phyloP scores from a whole-genome alignment of 1,140 invertebrate species.

The Caenorhabditis inopinata region DNA sequence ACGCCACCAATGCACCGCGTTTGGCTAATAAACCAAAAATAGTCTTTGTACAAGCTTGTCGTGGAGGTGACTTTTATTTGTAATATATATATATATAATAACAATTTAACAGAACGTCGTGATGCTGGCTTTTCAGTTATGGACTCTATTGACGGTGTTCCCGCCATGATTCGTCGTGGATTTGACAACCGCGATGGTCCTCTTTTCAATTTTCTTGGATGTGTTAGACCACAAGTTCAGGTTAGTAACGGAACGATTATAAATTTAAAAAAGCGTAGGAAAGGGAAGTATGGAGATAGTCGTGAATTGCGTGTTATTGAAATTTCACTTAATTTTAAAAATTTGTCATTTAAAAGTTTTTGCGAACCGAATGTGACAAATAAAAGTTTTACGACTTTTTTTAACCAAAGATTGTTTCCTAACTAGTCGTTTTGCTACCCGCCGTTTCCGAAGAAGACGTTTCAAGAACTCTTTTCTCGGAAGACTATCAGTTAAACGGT shows the following conservation, averaged over 20 bases:
- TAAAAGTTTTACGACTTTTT: no score
- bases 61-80: slow-evolving; percentile 57
- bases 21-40: slow-evolving; percentile 76
- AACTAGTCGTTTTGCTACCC: no score
- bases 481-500: no score
- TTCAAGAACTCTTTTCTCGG: no score
- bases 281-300: no score
- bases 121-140: not conserved
- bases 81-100: not conserved
- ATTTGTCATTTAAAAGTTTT: no score
- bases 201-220: slow-evolving; percentile 17
- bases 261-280: not conserved
- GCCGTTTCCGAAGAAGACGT: no score
- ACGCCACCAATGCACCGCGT: slow-evolving; percentile 66
- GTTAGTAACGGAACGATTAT: not conserved
- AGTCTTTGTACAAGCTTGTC: slow-evolving; percentile 78
- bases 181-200: not conserved
- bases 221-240: not conserved
- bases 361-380: no score
- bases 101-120: not conserved
- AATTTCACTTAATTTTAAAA: no score
- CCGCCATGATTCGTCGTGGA: not conserved
- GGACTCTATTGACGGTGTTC: not conserved
- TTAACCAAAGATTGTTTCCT: no score
- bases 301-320: no score